Evolutionary conservation across 2,888 invertebrate species (phyloP), one percentile per base, ranked within the genome.

Genomic region (Cotesia congregata): DNA sequence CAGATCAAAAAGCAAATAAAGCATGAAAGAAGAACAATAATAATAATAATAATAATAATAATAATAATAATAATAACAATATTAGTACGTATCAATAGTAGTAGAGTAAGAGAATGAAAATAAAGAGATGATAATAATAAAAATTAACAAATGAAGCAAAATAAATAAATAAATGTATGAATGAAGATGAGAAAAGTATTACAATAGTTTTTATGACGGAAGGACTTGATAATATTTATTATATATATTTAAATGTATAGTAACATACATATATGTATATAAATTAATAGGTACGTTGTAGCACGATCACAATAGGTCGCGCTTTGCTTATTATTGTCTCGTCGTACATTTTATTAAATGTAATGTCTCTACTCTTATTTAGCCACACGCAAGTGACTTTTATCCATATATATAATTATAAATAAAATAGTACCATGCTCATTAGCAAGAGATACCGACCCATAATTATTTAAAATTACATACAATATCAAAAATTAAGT

Each of bases 201-300:
- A 77, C 72, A 72, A 40, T 64, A 59, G 67, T 30, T 30, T 30
- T 30, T 30, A 77, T 75, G 77, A 79, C 68, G 75, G 77, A 80
- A 79, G 72, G 75, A 62, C 78, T 81, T 79, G 12, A 50, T 50
- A 50, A 50, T 12, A 50, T 50, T 12, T 50, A 1, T 50, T 50
- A 50, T 50, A 50, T 50, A 50, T 50, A 50, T 50, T 12, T 50
- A 50, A 12, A 7, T 50, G 12, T 50, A 7, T 50, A 50, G 12
- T 4, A 12, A 50, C 12, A 50, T 12, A 50, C 12, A 50, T 7
- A 50, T 12, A 50, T 50, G 12, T 50, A 50, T 50, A 50, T 50
- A 50, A 12, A 50, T 50, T 62, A 81, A 85, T 83, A 85, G 85
- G 85, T 85, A 85, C 85, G 83, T 84, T 79, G 83, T 82, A 83